Evolutionary conservation across 2,888 invertebrate genomes (phyloP).

Genomic region (Orthosia cruda): DNA sequence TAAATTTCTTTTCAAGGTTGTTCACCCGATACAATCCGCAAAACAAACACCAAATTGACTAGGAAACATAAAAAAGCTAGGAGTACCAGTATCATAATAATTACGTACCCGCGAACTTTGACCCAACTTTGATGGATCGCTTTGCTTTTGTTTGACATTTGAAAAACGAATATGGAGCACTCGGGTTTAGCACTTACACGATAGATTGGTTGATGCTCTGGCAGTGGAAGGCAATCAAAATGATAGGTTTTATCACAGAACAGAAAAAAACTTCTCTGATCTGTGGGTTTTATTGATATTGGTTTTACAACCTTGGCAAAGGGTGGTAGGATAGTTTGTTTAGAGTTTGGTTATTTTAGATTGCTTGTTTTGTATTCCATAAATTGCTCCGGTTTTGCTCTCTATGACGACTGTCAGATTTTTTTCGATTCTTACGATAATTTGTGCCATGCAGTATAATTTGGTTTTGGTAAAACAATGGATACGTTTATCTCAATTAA

Average conservation of each 20-base stretch:
- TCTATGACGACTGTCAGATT: too few species aligned
- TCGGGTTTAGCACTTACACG: constrained; percentile 20
- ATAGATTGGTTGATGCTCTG: constrained; percentile 37
- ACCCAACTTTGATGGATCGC: constrained; percentile 42
- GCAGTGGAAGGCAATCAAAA: constrained; percentile 28
- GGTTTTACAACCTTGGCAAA: constrained; percentile 18
- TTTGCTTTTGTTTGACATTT: constrained; percentile 45
- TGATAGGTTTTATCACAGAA: too few species aligned
- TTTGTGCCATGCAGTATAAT: too few species aligned
- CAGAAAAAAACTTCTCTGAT: too few species aligned
- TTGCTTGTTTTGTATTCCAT: not conserved
- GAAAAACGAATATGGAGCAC: constrained; percentile 53
- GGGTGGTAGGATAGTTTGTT: not conserved
- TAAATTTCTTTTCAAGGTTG: constrained; percentile 10
- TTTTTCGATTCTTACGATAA: too few species aligned
- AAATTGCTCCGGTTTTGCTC: not conserved
- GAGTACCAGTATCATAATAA: constrained; percentile 20
- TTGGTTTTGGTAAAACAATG: too few species aligned
- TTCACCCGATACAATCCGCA: not conserved
- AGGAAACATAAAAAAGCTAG: not conserved
- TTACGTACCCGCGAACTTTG: constrained; percentile 29
- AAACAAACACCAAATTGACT: constrained; percentile 8
- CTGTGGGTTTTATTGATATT: constrained; percentile 43
- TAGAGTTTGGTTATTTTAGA: constrained; percentile 7
- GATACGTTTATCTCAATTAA: not conserved